Percentiles rank a stretch among this genome's conserved stretches.
Evolutionary conservation across 2,888 invertebrate species (phyloP).

Genomic region (Frankliniella intonsa): DNA sequence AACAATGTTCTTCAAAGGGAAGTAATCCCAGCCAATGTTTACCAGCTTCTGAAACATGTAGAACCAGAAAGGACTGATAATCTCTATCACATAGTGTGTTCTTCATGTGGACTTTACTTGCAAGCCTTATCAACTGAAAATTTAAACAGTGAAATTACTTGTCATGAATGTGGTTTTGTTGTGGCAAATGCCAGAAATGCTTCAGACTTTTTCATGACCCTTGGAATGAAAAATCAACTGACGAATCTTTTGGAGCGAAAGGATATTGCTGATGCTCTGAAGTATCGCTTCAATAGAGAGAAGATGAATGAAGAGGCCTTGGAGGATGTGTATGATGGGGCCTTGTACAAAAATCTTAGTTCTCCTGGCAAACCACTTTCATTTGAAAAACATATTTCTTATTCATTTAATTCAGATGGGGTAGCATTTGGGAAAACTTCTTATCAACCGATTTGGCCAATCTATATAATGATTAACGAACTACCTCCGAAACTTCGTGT

Average conservation of each 20-base stretch:
- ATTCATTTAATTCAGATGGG: background rate
- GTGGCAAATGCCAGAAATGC: background rate
- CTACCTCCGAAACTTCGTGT: constrained; percentile 35
- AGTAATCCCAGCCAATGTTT: background rate
- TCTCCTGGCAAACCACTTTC: background rate
- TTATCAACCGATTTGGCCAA: constrained; percentile 32
- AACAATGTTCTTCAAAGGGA: background rate
- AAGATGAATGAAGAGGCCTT: background rate
- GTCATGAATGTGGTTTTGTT: background rate
- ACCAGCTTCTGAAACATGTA: background rate
- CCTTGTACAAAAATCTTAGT: background rate
- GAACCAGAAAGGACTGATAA: background rate
- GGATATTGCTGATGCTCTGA: background rate
- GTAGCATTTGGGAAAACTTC: background rate
- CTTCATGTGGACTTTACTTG: background rate
- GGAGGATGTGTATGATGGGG: background rate
- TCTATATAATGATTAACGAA: constrained; percentile 36
- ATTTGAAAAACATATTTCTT: background rate
- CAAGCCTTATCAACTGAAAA: too few species aligned
- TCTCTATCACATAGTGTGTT: background rate
- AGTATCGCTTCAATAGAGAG: background rate
- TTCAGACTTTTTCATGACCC: background rate
- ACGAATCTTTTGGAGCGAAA: background rate
- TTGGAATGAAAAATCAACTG: background rate
- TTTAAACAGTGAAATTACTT: background rate